These are phyloP conservation scores for Stichodactyla helianthus DNA, from an alignment of 64 coral and sea anemone species.

Conservation along the genomic window DNA sequence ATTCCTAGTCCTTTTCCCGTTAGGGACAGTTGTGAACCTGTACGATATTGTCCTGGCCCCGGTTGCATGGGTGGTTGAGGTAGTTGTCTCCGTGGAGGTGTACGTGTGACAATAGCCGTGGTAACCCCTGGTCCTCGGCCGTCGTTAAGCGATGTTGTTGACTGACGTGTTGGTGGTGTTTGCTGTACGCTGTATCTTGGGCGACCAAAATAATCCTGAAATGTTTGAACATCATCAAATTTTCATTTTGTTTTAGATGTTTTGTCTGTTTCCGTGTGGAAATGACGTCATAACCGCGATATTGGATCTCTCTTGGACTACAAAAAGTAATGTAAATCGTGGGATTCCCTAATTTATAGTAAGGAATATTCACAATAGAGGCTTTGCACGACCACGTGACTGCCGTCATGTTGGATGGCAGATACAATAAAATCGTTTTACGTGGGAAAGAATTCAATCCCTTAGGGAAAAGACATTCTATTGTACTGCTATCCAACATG, in stretches of 20 bases:
- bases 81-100: conserved; percentile 57
- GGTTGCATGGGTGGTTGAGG: conserved; percentile 72
- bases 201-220: conserved; percentile 17
- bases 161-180: conserved; percentile 46
- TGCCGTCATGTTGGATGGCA: no score
- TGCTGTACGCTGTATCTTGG: conserved; percentile 47
- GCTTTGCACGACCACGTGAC: no score
- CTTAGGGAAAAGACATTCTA: no score
- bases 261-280: no score
- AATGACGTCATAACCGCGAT: not conserved
- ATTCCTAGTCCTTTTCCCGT: conserved; percentile 72
- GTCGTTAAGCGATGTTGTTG: conserved; percentile 89
- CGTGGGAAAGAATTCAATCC: no score
- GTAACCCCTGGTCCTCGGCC: conserved; percentile 75
- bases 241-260: not conserved
- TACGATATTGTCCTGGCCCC: conserved; percentile 24
- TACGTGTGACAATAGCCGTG: conserved; percentile 50
- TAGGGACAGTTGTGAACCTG: conserved; percentile 85
- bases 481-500: no score
- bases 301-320: not conserved
- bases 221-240: not conserved
- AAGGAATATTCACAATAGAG: no score
- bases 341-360: no score
- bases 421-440: no score
- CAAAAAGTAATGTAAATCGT: no score